A percentile compares a stretch with the other conserved stretches of the same genome.
These are phyloP conservation scores for Sitodiplosis mosellana DNA, from an alignment of 1,140 invertebrate genomes.

Conservation along the genomic window DNA sequence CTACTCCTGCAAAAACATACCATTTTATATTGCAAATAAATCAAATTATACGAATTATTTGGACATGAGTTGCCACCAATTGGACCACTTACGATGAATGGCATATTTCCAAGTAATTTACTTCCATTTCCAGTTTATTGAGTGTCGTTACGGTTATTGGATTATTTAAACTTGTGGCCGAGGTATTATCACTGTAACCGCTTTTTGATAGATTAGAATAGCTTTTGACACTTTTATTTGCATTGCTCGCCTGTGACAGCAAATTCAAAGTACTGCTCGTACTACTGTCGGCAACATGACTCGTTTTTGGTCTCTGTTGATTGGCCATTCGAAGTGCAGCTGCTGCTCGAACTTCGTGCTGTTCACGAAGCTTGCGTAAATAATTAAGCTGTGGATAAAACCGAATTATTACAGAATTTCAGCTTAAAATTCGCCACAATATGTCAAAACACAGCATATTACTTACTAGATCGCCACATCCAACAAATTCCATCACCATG, in stretches of 20 bases:
- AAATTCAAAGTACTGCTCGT: conserved; percentile 1
- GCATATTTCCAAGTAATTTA: conserved; percentile 4
- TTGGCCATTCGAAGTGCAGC: conserved; percentile 11
- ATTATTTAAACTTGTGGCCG: neutral
- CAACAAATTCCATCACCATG: conserved; percentile 62
- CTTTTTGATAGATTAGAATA: neutral
- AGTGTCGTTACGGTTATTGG: conserved; percentile 1
- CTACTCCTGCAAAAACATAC: neutral
- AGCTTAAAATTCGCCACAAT: neutral
- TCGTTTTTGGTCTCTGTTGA: neutral
- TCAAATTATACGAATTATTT: no score
- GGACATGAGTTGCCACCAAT: neutral
- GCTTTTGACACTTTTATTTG: neutral
- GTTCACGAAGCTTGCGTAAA: neutral
- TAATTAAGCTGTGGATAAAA: neutral
- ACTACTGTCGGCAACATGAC: neutral
- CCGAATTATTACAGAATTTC: no score
- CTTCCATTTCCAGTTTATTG: neutral
- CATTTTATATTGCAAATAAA: no score
- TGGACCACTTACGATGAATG: conserved; percentile 5
- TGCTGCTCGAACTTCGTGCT: conserved; percentile 7
- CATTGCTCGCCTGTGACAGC: neutral
- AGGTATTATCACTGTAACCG: neutral
- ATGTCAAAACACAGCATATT: conserved; percentile 9
- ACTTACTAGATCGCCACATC: conserved; percentile 54